phyloP scores from a whole-genome alignment of 2,797 vertebrate species.

The Lutjanus argentimaculatus region DNA sequence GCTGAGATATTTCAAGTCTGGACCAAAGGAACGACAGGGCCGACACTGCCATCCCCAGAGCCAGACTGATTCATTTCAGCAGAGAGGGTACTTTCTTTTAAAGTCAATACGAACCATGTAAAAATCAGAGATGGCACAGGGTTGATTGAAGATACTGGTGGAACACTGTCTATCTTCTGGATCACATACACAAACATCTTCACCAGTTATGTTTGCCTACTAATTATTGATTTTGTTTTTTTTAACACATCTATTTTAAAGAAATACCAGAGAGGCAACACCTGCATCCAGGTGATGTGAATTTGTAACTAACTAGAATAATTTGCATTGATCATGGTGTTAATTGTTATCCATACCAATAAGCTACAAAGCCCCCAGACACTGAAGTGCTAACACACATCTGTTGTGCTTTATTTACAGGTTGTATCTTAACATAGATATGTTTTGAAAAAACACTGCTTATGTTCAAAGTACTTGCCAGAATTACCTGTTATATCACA shows the following conservation, averaged over 20 bases:
- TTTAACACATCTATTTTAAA: neutral
- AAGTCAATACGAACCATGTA: neutral
- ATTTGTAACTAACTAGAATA: conserved; percentile 7
- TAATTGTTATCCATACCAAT: conserved; percentile 15
- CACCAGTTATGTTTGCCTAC: neutral
- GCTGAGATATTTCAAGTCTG: too few species aligned
- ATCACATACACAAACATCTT: neutral
- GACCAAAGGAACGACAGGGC: too few species aligned
- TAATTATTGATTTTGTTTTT: neutral
- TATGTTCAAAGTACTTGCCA: too few species aligned
- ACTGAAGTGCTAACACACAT: conserved; percentile 15
- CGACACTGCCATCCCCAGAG: too few species aligned
- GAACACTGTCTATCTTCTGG: neutral
- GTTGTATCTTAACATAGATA: neutral
- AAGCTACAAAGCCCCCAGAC: neutral
- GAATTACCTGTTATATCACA: too few species aligned
- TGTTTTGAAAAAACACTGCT: neutral
- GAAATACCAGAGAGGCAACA: neutral
- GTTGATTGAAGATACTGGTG: neutral
- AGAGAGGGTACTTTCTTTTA: neutral
- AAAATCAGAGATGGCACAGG: neutral
- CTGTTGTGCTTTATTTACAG: neutral
- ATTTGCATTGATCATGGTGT: conserved; percentile 6
- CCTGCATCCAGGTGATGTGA: neutral
- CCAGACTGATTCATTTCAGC: neutral